Evolutionary conservation across 2,113 vertebrate species (phyloP), one percentile per base, ranked within the genome.

Genomic region (Rattus rattus): DNA sequence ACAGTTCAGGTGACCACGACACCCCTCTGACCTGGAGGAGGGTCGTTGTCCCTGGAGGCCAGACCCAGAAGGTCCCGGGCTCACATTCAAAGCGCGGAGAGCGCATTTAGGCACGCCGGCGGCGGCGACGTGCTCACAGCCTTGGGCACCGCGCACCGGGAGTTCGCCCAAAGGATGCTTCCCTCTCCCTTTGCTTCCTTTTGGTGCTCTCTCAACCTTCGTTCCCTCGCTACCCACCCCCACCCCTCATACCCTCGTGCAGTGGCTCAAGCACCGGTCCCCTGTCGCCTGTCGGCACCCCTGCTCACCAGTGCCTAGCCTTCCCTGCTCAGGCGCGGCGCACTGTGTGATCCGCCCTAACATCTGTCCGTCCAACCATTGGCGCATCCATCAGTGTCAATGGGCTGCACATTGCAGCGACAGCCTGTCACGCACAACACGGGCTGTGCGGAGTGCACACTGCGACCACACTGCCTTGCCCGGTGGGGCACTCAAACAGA

Each of bases 291-390:
- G 36, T 90, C n/a, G 52, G 79, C 65, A 47, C 86, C 61, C 10
- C 83, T 22, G 72, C 94, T 43, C 1, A n/a, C 72, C 61, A 33
- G 59, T 63, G 93, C 91, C 90, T 95, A 69, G 67, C 94, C 88
- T 96, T 97, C 99, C 98, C 98, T 89, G 98, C 98, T 98, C 98
- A 97, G 97, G 98, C 98, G 96, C 98, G 96, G 98, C 98, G 97
- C 98, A 98, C 99, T 97, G 98, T 98, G 99, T 99, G 99, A 99
- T 99, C 99, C 99, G 99, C 99, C 99, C 99, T 98, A 99, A 99
- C 99, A 99, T 99, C 99, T 99, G 99, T 99, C 99, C 98, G 99
- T 99, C 99, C 99, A 98, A 99, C 99, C 99, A 99, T 98, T 99
- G 99, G 99, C 98, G 99, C 99, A 99, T 99, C 99, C 99, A 99